Percentiles rank a stretch among this genome's conserved stretches.
These are phyloP conservation scores for Lepilemur ruficaudatus DNA, from an alignment of 2,797 vertebrate species.

Conservation along the genomic window DNA sequence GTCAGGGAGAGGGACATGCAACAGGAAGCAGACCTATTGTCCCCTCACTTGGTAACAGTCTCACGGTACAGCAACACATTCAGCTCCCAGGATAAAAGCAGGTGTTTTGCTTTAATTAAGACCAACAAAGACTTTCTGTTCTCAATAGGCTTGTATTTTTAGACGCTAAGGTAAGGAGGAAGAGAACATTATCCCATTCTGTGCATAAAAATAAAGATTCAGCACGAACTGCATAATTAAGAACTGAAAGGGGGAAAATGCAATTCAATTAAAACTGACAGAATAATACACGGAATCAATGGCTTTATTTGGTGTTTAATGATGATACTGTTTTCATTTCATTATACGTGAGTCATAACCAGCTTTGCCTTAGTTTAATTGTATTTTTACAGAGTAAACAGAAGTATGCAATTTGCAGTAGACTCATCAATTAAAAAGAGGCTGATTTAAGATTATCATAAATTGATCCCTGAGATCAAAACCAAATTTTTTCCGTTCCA, in stretches of 20 bases:
- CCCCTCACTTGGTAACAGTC: constrained; percentile 12
- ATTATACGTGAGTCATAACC: constrained; percentile 78
- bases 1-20: neutral
- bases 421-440: constrained; percentile 72
- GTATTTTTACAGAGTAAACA: constrained; percentile 78
- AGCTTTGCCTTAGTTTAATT: constrained; percentile 73
- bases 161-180: constrained; percentile 73
- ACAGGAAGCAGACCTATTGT: constrained; percentile 26
- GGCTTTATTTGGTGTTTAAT: constrained; percentile 83
- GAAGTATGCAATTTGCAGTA: constrained; percentile 71
- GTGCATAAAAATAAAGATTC: constrained; percentile 78
- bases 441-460: constrained; percentile 70
- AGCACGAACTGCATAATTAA: constrained; percentile 79
- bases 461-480: constrained; percentile 62
- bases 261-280: constrained; percentile 82
- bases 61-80: constrained; percentile 58
- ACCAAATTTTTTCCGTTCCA: constrained; percentile 41
- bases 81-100: constrained; percentile 71
- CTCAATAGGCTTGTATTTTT: constrained; percentile 76
- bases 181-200: constrained; percentile 73
- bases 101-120: constrained; percentile 79
- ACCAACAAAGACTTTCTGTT: constrained; percentile 63
- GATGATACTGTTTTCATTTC: constrained; percentile 80
- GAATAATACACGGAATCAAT: constrained; percentile 82
- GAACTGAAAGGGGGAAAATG: constrained; percentile 72